Evolutionary conservation across 2,888 invertebrate genomes (phyloP), one percentile per base, ranked within the genome.

Genomic region (Rotaria macrura): DNA sequence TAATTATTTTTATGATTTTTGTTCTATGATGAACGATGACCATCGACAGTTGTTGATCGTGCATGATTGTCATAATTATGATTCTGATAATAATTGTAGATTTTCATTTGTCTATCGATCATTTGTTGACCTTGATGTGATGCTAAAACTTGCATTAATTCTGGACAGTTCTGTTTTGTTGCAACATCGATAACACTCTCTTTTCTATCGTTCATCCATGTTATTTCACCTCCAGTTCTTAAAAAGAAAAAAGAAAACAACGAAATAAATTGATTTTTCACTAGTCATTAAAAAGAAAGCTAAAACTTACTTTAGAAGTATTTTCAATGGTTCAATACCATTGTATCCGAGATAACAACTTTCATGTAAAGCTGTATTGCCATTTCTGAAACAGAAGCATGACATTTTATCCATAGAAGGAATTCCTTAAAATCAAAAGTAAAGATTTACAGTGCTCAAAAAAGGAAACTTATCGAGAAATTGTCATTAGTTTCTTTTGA

Each of bases 331-430:
- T 79, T 79, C 79, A n/a, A 79, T n/a, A 4, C 79, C 79, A 43
- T 79, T 10, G 5, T 79, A 25, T 43, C n/a, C 43, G 25, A 79
- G 79, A 12, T n/a, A 79, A 79, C 79, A 79, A n/a, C 43, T 25
- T 43, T 79, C 79, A 79, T 79, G 79, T 14, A 79, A 43, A 34
- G 79, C 79, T 20, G 79, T 79, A 79, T 79, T 79, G n/a, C 79
- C 79, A 7, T 14, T 14, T 43, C 79, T 79, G 12, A 40, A n/a
- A n/a, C n/a, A n/a, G n/a, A n/a, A n/a, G n/a, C n/a, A n/a, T n/a
- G n/a, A n/a, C n/a, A n/a, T n/a, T n/a, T n/a, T n/a, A n/a, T n/a
- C n/a, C n/a, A n/a, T n/a, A n/a, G n/a, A n/a, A n/a, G n/a, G n/a
- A n/a, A n/a, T n/a, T n/a, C n/a, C n/a, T n/a, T n/a, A n/a, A n/a